These are phyloP conservation scores for Heliocidaris tuberculata DNA, from an alignment of 35 echinoderm and acorn worm genomes.

Conservation along the genomic window DNA sequence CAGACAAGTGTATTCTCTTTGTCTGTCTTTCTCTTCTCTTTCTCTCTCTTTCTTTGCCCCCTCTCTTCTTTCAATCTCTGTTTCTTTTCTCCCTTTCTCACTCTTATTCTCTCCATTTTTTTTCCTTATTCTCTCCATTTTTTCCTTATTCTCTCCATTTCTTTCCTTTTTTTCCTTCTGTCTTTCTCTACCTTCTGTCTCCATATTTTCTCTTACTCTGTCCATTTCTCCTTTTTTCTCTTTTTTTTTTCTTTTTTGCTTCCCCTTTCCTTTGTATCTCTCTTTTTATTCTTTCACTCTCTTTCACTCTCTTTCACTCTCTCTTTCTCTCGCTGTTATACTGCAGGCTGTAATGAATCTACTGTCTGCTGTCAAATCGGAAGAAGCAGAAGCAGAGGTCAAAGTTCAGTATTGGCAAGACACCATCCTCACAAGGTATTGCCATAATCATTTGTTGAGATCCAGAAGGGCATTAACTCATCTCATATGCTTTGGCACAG, in stretches of 20 bases:
- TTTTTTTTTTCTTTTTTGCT: not conserved
- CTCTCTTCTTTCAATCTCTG: not conserved
- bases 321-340: not conserved
- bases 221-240: not conserved
- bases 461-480: not conserved
- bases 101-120: not conserved
- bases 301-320: not conserved
- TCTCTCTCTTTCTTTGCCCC: not conserved
- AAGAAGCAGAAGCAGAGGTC: constrained; percentile 88
- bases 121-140: not conserved
- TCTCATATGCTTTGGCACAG: too few relatives aligned
- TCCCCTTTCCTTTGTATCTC: not conserved
- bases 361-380: constrained; percentile 80
- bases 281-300: not conserved
- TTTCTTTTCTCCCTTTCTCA: not conserved
- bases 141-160: not conserved
- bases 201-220: not conserved
- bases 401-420: constrained; percentile 99
- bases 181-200: not conserved
- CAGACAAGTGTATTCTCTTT: not conserved
- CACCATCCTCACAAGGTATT: constrained; percentile 86
- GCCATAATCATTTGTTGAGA: not conserved
- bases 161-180: not conserved
- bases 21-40: not conserved
- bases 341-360: constrained; percentile 92